These are phyloP conservation scores for Pherbina coryleti DNA, from an alignment of 2,888 invertebrate species.

Conservation along the genomic window DNA sequence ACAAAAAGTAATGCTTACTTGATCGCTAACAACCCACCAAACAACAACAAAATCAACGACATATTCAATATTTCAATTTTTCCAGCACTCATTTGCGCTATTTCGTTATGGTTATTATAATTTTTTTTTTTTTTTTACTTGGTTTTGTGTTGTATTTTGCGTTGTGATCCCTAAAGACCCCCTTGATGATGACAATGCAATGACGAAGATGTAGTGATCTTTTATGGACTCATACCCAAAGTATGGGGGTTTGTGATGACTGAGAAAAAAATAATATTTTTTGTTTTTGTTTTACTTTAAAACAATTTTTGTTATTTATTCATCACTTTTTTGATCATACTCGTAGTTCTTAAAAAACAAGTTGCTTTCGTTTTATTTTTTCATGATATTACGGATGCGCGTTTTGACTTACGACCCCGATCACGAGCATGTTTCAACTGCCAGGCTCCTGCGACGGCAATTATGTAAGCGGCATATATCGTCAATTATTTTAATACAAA, in stretches of 20 bases:
- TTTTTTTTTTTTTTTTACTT: conserved; percentile 13
- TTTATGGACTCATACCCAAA: conserved; percentile 38
- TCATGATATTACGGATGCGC: conserved; percentile 43
- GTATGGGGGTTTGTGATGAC: conserved; percentile 38
- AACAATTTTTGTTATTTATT: conserved; percentile 38
- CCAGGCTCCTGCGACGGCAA: conserved; percentile 50
- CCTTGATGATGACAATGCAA: conserved; percentile 53
- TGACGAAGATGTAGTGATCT: conserved; percentile 61
- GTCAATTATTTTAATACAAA: conserved; percentile 1
- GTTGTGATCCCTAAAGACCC: conserved; percentile 40
- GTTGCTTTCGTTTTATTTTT: conserved; percentile 19
- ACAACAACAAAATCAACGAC: background rate
- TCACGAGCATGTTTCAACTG: conserved; percentile 21
- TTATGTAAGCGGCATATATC: conserved; percentile 21
- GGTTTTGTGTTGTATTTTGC: conserved; percentile 29
- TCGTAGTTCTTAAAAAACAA: conserved; percentile 19
- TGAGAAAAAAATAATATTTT: conserved; percentile 30
- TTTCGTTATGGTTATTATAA: conserved; percentile 16
- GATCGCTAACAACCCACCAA: conserved; percentile 24
- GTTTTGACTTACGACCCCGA: conserved; percentile 46
- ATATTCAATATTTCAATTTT: background rate
- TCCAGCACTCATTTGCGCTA: conserved; percentile 29
- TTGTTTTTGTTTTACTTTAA: conserved; percentile 39
- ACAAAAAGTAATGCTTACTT: conserved; percentile 14
- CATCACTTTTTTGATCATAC: conserved; percentile 5